These are phyloP conservation scores for Prosapia bicincta DNA, from an alignment of 2,888 invertebrate genomes.

Conservation along the genomic window DNA sequence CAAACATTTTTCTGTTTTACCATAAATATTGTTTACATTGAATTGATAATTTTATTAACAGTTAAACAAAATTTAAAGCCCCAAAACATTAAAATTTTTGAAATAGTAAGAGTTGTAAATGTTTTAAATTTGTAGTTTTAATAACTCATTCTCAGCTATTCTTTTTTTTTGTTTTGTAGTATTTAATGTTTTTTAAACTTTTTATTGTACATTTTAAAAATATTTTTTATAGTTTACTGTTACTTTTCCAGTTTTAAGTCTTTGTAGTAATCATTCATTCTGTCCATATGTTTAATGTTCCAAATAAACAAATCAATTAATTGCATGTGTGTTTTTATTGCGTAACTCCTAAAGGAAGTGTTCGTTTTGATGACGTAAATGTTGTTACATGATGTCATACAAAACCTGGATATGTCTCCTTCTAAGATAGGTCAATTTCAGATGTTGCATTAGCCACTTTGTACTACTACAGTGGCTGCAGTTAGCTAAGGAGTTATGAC, in stretches of 20 bases:
- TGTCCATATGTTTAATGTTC: constrained; percentile 12
- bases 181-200: not conserved
- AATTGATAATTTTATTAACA: constrained; percentile 6
- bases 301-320: constrained; percentile 26
- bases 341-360: too few relatives aligned
- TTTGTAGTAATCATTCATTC: constrained; percentile 25
- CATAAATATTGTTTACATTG: not conserved
- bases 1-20: not conserved
- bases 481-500: too few relatives aligned
- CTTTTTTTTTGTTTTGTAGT: constrained; percentile 11
- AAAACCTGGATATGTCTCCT: too few relatives aligned
- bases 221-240: constrained; percentile 15
- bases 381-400: too few relatives aligned
- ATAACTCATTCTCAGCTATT: not conserved
- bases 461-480: too few relatives aligned
- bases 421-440: too few relatives aligned
- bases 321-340: not conserved
- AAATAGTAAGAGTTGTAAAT: constrained; percentile 17
- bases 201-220: constrained; percentile 13
- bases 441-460: too few relatives aligned
- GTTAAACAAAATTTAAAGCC: not conserved
- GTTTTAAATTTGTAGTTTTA: constrained; percentile 25
- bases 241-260: constrained; percentile 18
- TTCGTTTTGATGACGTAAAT: too few relatives aligned
- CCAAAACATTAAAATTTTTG: not conserved